Evolutionary conservation across 2,113 vertebrate species (phyloP), one percentile per base, ranked within the genome.

Genomic region (Camelus dromedarius): DNA sequence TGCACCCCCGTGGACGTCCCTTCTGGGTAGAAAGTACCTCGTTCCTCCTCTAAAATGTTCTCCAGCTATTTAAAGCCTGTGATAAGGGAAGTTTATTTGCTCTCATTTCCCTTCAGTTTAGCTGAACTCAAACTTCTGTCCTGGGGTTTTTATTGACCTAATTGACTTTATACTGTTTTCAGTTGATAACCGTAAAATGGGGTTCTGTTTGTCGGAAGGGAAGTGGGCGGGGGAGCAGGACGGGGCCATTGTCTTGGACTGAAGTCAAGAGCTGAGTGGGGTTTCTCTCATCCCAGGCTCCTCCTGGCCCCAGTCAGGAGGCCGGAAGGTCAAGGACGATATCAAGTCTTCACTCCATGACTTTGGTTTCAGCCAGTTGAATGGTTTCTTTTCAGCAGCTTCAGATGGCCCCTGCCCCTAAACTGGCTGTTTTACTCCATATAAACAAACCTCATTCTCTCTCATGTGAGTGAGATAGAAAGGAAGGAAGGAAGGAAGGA

Each of bases 1-100:
- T 42, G 50, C 7, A 26, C 32, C 54, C n/a, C 73, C 50, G 0
- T 3, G 14, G 48, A 4, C 58, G 35, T 72, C 38, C 48, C 82
- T 5, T 62, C 16, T 46, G 76, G 38, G 62, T 82, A 7, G 58
- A 92, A 93, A 89, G n/a, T 19, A 28, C 22, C 93, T 91, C n/a
- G 97, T 94, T 86, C 35, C 83, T 93, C 80, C 80, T 85, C 88
- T 46, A 79, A 79, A 35, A 75, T 19, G 77, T 64, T 35, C 35
- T 56, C 75, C 64, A 82, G 22, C 32, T 80, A 46, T 92, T 26
- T 90, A 85, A 94, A 97, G 30, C 82, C 80, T 82, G 35, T 46
- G 82, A 76, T 67, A 89, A 67, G 75, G 26, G 58, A 0, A 0
- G 2, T 72, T 81, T 89, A 67, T 24, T 46, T 93, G 85, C 83